These are phyloP conservation scores for Sternarchorhynchus goeldii DNA, from an alignment of 2,797 vertebrate genomes.

Conservation along the genomic window DNA sequence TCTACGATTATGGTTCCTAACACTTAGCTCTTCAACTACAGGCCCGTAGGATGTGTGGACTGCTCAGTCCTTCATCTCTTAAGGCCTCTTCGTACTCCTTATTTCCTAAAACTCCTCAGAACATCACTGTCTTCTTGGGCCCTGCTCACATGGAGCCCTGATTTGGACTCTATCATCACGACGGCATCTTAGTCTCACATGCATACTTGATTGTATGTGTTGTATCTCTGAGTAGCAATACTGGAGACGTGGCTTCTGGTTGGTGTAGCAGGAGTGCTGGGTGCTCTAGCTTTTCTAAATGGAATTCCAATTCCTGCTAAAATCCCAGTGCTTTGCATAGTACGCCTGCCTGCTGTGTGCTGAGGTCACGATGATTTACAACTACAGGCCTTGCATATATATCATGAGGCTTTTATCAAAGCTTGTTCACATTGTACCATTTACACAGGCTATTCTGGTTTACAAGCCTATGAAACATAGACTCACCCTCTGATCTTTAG, in stretches of 20 bases:
- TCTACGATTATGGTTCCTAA: constrained; percentile 14
- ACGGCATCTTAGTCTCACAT: constrained; percentile 62
- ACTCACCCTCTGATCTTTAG: constrained; percentile 35
- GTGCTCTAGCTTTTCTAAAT: constrained; percentile 56
- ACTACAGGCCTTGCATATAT: constrained; percentile 44
- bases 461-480: constrained; percentile 21
- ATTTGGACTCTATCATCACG: not conserved
- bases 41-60: not conserved
- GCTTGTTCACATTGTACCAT: constrained; percentile 39
- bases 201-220: constrained; percentile 64
- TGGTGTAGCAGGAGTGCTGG: constrained; percentile 66
- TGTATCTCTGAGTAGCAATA: constrained; percentile 62
- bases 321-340: constrained; percentile 79
- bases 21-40: too few relatives aligned
- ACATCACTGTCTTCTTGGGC: constrained; percentile 34
- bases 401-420: constrained; percentile 35
- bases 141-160: not conserved
- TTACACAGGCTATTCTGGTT: constrained; percentile 25
- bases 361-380: constrained; percentile 47
- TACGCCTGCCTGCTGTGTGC: constrained; percentile 62
- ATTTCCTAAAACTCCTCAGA: not conserved
- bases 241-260: constrained; percentile 57
- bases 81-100: not conserved
- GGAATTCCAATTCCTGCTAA: constrained; percentile 62
- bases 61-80: not conserved